Base-by-base conservation (phyloP, 2,113 vertebrate species). In the Prionailurus viverrinus region DNA sequence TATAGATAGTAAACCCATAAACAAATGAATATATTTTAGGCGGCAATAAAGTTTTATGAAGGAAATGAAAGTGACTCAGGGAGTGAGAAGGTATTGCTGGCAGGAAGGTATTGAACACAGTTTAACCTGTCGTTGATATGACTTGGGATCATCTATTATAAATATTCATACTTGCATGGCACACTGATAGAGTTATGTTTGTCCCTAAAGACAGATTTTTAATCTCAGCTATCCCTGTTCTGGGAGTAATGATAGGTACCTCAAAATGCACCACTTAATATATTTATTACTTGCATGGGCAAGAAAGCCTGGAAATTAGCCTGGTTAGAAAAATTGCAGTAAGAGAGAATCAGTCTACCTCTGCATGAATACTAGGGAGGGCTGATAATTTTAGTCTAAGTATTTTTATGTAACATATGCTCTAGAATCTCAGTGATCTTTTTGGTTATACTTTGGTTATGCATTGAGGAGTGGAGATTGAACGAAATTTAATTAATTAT, bases 401-500 rank as follows among this genome's bases (percentile, higher is more conserved):
- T 21, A 39, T 63, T 93, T 97, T 92, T 36, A n/a, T 84, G 33
- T 78, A 53, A 53, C 33, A n/a, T 81, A 25, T 31, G 55, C 41
- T 92, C 13, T 91, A 48, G 3, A 74, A 33, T 58, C 27, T 92
- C 68, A 36, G 13, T 71, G 65, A 94, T 5, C 23, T 63, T 83
- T 92, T 74, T 71, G 58, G 84, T 87, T 88, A 29, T 82, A 48
- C 19, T 89, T 80, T 41, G 14, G 0, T 69, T 33, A 33, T 73
- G 39, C 21, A 93, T 80, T 76, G 36, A 86, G 51, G 58, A 85
- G 5, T 78, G 73, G n/a, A 73, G 68, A 82, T 58, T 68, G 61
- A 93, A 61, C 79, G 55, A 65, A 15, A 51, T 53, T 88, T 95
- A 89, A 90, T 93, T 33, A 84, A 48, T 91, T 93, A 79, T 76